Conservation (phyloP, 2,113 vertebrate genomes). For the Pelobates fuscus region DNA sequence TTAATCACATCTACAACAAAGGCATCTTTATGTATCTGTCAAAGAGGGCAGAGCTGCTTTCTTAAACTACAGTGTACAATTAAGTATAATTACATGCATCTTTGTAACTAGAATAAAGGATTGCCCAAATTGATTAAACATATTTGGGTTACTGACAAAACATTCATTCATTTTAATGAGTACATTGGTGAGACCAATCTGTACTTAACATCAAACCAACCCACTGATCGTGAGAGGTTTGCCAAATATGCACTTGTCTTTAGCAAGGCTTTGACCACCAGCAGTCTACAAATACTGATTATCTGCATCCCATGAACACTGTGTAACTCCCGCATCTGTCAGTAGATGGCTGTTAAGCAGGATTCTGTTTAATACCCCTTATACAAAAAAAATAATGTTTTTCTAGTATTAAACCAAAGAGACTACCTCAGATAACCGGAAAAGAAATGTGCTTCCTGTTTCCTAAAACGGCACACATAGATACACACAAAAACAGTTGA, state of each 20-base stretch:
- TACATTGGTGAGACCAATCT: slow-evolving; percentile 20
- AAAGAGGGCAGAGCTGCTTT: slow-evolving; percentile 42
- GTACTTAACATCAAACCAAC: neutral
- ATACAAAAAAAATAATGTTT: no score
- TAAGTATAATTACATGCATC: slow-evolving; percentile 46
- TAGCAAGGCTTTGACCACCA: neutral
- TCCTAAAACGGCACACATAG: no score
- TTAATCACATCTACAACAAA: slow-evolving; percentile 39
- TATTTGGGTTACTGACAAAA: slow-evolving; percentile 43
- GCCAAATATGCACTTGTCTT: neutral
- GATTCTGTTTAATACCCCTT: no score
- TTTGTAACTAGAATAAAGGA: slow-evolving; percentile 40
- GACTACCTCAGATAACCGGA: no score
- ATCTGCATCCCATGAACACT: neutral
- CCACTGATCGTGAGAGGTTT: slow-evolving; percentile 1
- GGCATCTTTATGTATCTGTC: slow-evolving; percentile 18
- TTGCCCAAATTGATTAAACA: slow-evolving; percentile 29
- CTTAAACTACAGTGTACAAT: slow-evolving; percentile 44
- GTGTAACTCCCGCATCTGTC: no score
- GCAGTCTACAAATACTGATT: neutral
- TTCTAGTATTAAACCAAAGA: no score
- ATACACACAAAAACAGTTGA: no score
- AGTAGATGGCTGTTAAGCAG: neutral
- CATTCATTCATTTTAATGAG: slow-evolving; percentile 39
- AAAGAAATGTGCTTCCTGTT: no score